Evolutionary conservation across 2,113 vertebrate species (phyloP), one percentile per base, ranked within the genome.

Genomic region (Crotalus tigris): DNA sequence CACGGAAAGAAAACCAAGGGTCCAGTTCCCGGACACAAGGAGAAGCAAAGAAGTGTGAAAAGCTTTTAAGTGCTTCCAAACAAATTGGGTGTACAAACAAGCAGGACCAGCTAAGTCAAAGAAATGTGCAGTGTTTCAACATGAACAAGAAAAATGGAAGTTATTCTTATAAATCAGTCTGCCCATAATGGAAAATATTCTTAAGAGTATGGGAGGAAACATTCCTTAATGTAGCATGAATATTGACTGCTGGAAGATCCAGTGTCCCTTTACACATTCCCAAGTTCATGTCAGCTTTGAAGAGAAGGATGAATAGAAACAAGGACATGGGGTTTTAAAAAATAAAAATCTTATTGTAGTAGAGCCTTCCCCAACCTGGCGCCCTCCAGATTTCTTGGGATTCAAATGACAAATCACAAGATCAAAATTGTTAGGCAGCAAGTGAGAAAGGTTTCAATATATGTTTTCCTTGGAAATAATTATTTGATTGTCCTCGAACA

Each of bases 51-150:
- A 23, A 29, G 46, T 29, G 26, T 29, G 46, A 46, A 61, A n/a
- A 17, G 9, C 6, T 49, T 51, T 44, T 90, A 90, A 93, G 87
- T 90, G 89, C 19, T 93, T 90, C 89, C 88, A 93, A 85, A 44
- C 12, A 2, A 53, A n/a, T 39, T 44, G 55, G 1, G 6, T 24
- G 13, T 26, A 58, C 21, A 51, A 89, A 58, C 6, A 89, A 55
- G 51, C 3, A 26, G 61, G 64, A 17, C 39, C 69, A 19, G 33
- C 10, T 49, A 33, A 57, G 3, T 81, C 33, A 89, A 8, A 33
- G 75, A 44, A 93, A 15, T 13, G 10, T 58, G 57, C 24, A 21
- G 26, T 33, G 15, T 49, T 85, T 53, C 75, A 5, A 33, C 39
- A 33, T 29, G 29, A 85, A 55, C 26, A 26, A 26, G 69, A 85